phyloP scores from a whole-genome alignment of 2,888 invertebrate genomes.

The Ennomos erosarius region DNA sequence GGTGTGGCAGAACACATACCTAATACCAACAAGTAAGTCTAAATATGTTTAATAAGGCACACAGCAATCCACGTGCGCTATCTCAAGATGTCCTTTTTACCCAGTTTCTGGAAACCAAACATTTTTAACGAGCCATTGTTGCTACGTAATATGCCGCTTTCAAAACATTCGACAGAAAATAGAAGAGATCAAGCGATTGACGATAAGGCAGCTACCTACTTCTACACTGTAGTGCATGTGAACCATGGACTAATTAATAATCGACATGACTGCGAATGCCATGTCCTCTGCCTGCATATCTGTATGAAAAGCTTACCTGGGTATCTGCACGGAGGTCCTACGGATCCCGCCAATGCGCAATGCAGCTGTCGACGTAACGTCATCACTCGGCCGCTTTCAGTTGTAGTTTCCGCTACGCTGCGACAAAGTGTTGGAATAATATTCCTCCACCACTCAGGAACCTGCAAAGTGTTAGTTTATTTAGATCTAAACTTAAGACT shows the following conservation, averaged over 20 bases:
- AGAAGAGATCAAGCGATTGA: conserved; percentile 52
- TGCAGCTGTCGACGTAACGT: no score
- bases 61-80: conserved; percentile 59
- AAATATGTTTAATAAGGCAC: neutral
- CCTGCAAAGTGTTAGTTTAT: no score
- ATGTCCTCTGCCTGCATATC: no score
- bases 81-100: conserved; percentile 72
- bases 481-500: no score
- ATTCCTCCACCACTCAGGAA: no score
- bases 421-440: no score
- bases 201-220: conserved; percentile 42
- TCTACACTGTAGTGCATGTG: neutral
- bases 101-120: conserved; percentile 54
- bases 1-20: no score
- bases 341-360: no score
- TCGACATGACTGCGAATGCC: neutral
- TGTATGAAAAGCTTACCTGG: no score
- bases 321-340: no score
- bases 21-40: neutral
- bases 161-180: conserved; percentile 50
- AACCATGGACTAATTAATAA: neutral
- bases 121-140: conserved; percentile 74
- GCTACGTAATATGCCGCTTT: conserved; percentile 53
- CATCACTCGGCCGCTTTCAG: no score
- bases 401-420: no score